Evolutionary conservation across 2,113 vertebrate genomes (phyloP).

Genomic region (Mystacornis crossleyi): DNA sequence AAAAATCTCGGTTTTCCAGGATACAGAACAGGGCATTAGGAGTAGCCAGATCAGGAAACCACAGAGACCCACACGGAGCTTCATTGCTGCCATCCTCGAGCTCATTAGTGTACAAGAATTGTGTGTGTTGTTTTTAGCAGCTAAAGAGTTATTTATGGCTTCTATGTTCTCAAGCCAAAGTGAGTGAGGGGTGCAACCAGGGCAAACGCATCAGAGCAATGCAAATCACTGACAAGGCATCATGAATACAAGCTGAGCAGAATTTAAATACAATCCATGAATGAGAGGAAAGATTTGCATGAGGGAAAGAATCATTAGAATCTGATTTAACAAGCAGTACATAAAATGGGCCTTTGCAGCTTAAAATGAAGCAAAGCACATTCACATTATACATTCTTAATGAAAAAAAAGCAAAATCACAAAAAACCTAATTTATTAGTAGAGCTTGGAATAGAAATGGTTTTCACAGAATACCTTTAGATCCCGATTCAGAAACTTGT

Average conservation of each 20-base stretch:
- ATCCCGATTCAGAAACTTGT: slow-evolving; percentile 59
- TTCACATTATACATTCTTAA: slow-evolving; percentile 52
- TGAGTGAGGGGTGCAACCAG: slow-evolving; percentile 69
- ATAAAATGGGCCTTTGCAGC: slow-evolving; percentile 63
- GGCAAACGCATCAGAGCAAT: slow-evolving; percentile 67
- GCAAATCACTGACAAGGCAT: slow-evolving; percentile 70
- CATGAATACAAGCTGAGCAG: slow-evolving; percentile 69
- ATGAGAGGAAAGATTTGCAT: slow-evolving; percentile 73
- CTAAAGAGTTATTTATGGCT: slow-evolving; percentile 68
- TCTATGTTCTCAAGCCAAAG: slow-evolving; percentile 70
- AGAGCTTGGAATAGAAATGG: slow-evolving; percentile 52
- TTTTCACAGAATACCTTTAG: slow-evolving; percentile 66
- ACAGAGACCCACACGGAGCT: slow-evolving; percentile 34
- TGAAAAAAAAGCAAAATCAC: slow-evolving; percentile 55
- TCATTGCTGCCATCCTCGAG: slow-evolving; percentile 48
- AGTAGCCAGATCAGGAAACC: neutral
- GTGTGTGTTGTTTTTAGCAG: slow-evolving; percentile 64
- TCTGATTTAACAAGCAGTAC: slow-evolving; percentile 70
- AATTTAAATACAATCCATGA: slow-evolving; percentile 73
- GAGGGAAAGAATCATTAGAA: slow-evolving; percentile 70
- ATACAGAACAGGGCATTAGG: neutral
- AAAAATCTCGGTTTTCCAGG: neutral
- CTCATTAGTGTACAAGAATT: slow-evolving; percentile 67
- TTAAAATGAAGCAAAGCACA: slow-evolving; percentile 61
- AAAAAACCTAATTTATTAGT: slow-evolving; percentile 45